These are phyloP conservation scores for Xestobium rufovillosum DNA, from an alignment of 2,888 invertebrate species.

Conservation along the genomic window DNA sequence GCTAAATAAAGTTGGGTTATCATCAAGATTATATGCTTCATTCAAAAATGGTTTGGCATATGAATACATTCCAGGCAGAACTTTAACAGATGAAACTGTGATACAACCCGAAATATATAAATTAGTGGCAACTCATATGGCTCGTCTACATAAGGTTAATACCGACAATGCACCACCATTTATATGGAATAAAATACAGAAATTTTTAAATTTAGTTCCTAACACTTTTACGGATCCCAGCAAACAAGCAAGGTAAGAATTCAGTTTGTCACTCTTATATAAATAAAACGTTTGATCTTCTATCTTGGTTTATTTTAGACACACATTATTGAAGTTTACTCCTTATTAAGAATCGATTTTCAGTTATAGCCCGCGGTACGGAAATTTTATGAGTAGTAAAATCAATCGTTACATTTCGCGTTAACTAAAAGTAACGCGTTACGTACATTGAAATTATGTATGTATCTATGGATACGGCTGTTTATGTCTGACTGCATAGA, in stretches of 20 bases:
- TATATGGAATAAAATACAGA: constrained; percentile 69
- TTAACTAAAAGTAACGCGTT: too few species aligned
- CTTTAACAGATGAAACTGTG: constrained; percentile 61
- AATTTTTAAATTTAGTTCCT: constrained; percentile 68
- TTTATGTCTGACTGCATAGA: too few species aligned
- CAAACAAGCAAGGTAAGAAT: neutral
- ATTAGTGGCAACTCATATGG: constrained; percentile 75
- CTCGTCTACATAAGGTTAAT: constrained; percentile 66
- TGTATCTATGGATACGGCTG: too few species aligned
- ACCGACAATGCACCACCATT: constrained; percentile 45
- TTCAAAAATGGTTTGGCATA: constrained; percentile 94
- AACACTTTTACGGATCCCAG: constrained; percentile 58
- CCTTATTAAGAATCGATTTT: too few species aligned
- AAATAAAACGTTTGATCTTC: too few species aligned
- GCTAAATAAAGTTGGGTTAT: constrained; percentile 66
- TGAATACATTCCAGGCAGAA: constrained; percentile 75
- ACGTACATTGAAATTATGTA: too few species aligned
- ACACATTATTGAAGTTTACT: too few species aligned
- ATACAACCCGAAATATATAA: constrained; percentile 58
- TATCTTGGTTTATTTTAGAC: too few species aligned
- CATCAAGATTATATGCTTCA: constrained; percentile 80
- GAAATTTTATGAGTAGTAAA: too few species aligned
- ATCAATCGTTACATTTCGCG: too few species aligned
- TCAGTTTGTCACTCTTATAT: too few species aligned
- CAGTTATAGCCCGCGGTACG: too few species aligned